Evolutionary conservation across 2,888 invertebrate species (phyloP), one percentile per base, ranked within the genome.

Genomic region (Agriopis leucophaearia): DNA sequence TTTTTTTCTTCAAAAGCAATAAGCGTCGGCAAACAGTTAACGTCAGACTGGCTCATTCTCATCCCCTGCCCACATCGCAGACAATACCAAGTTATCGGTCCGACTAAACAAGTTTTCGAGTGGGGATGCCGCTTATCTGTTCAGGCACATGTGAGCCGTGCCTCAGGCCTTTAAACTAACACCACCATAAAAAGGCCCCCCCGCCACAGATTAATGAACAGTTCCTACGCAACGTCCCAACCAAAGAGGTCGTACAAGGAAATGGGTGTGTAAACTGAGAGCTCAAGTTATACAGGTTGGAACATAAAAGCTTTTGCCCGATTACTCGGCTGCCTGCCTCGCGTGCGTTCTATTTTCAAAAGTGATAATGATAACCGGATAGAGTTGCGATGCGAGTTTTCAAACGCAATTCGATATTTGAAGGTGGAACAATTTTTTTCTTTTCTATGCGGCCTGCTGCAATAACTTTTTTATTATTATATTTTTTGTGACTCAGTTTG

Each of bases 321-420:
- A 92, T 92, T 92, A 92, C 91, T 88, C 86, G 88, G 83, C 83
- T 85, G 91, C 88, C 86, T 87, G 88, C 87, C 84, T 92, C 89
- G 92, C 91, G 91, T 92, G 93, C 91, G 91, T 92, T 91, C 92
- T 89, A 91, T 92, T 91, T 92, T 89, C 88, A 88, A 91, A 91
- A 86, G 91, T 90, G 92, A 90, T 92, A 91, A 91, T 92, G 92
- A 91, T 92, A 92, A 91, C 89, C 88, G 90, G 88, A 88, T 90
- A 87, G 73, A 71, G 78, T 72, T 74, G 71, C 74, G 69, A 71
- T 74, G 71, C 74, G 69, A 71, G 75, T 74, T 72, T 74, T 73
- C 66, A 64, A 72, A 73, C 73, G 71, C 73, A 57, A 72, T 73
- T 65, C 64, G 60, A 67, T 69, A 57, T 64, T 61, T 44, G 64